Base-by-base conservation (phyloP, 2,797 vertebrate genomes). In the Orestias chungarensis region DNA sequence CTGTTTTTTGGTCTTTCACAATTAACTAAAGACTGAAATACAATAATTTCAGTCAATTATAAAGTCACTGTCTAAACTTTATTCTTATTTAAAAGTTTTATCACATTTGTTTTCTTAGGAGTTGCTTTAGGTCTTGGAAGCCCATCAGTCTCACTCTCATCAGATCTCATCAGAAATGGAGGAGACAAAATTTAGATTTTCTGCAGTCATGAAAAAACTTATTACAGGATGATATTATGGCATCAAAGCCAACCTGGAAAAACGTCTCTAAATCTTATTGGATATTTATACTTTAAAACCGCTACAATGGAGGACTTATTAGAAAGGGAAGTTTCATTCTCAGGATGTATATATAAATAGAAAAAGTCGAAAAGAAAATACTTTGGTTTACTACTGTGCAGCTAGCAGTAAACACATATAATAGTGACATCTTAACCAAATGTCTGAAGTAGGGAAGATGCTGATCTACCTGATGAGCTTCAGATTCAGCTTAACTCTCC, bases 371-470 rank as follows among this genome's bases (percentile, higher is more conserved):
- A 49, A 27, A n/a, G 55, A 54, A 6, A 50, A 85, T 17, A 77
- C 42, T 29, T 81, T 78, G 7, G 14, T 82, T 40, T 88, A 89
- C 17, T 86, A 80, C 74, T 87, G 86, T 73, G 82, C 82, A 80
- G 87, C 85, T 0, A 66, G 65, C 0, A 1, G 71, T 70, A 66
- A 79, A 88, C 86, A 0, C 27, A 55, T 27, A 62, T 7, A n/a
- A 12, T n/a, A 7, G 6, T 23, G 11, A 20, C 17, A 31, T 44
- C 10, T 10, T n/a, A 27, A 55, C 42, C 46, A 49, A 14, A 38
- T 4, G 9, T 33, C 6, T 23, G 25, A 4, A 38, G 25, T 23
- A 42, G 15, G n/a, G 10, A 68, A 61, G 38, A 81, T 82, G 71
- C 38, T 66, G 6, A 10, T 70, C 55, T 62, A 61, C 9, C 18